These are phyloP conservation scores for Dinomys branickii DNA, from an alignment of 2,113 vertebrate genomes.

Conservation along the genomic window DNA sequence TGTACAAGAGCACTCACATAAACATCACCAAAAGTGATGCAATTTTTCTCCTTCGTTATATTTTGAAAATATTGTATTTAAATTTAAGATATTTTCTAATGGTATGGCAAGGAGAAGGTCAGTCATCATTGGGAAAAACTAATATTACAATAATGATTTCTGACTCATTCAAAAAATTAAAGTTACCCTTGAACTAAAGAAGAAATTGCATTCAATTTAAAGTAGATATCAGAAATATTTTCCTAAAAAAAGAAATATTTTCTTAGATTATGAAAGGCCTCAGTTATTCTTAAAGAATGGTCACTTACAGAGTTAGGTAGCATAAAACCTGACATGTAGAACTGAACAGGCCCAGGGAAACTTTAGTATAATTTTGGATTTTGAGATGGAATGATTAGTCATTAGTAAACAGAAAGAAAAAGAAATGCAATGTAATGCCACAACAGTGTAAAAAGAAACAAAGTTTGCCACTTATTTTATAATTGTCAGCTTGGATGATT, in stretches of 20 bases:
- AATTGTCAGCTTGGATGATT: background rate
- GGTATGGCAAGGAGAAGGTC: background rate
- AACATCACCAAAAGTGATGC: conserved; percentile 30
- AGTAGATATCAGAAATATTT: background rate
- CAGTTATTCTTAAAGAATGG: background rate
- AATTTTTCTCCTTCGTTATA: conserved; percentile 28
- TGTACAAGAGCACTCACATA: background rate
- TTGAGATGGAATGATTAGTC: background rate
- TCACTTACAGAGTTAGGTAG: background rate
- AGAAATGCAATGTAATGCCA: too few relatives aligned
- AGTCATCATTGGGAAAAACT: background rate
- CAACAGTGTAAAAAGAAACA: background rate
- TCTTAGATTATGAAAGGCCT: background rate
- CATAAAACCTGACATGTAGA: background rate
- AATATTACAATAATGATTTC: conserved; percentile 30
- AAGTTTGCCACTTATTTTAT: background rate
- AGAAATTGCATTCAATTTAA: background rate
- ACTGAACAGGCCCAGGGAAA: background rate
- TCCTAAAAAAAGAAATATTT: conserved; percentile 23
- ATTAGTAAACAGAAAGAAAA: background rate
- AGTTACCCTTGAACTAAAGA: background rate
- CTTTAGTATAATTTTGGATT: background rate
- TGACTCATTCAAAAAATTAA: background rate
- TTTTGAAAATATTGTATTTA: conserved; percentile 50
- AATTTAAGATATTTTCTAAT: background rate